Percentiles rank a stretch among this genome's conserved stretches.
phyloP scores from a whole-genome alignment of 2,113 vertebrate genomes.

The Heliornis fulica region DNA sequence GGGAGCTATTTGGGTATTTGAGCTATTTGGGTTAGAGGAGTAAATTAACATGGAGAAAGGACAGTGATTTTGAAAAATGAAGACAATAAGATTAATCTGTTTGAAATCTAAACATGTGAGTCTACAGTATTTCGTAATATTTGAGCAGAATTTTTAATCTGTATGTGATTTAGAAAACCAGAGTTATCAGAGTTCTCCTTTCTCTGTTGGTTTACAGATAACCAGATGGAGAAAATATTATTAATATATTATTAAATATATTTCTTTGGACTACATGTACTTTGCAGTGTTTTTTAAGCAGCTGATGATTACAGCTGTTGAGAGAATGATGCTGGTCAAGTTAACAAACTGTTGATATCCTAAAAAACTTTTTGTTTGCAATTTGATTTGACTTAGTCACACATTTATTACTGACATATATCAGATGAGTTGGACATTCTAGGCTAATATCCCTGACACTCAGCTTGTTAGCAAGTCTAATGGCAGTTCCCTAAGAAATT shows the following conservation, averaged over 20 bases:
- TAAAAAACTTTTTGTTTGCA: neutral
- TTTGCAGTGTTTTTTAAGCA: neutral
- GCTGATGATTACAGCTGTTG: neutral
- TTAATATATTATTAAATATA: neutral
- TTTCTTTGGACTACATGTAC: neutral
- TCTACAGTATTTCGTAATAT: neutral
- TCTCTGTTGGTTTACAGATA: neutral
- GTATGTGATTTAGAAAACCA: neutral
- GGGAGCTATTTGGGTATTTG: neutral
- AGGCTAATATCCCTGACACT: neutral
- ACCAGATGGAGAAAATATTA: neutral
- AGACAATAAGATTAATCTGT: neutral
- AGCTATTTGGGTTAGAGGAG: neutral
- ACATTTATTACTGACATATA: neutral
- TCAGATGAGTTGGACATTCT: neutral
- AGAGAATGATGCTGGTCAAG: neutral
- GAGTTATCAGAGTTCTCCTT: neutral
- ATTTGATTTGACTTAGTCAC: neutral
- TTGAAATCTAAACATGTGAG: neutral
- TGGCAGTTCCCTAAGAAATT: neutral
- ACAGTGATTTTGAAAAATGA: neutral
- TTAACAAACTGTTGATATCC: neutral
- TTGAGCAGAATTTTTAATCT: neutral
- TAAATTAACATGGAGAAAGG: neutral
- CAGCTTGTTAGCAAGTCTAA: neutral